Evolutionary conservation across 2,888 invertebrate species (phyloP), one percentile per base, ranked within the genome.

Genomic region (Pilophorus perplexus): DNA sequence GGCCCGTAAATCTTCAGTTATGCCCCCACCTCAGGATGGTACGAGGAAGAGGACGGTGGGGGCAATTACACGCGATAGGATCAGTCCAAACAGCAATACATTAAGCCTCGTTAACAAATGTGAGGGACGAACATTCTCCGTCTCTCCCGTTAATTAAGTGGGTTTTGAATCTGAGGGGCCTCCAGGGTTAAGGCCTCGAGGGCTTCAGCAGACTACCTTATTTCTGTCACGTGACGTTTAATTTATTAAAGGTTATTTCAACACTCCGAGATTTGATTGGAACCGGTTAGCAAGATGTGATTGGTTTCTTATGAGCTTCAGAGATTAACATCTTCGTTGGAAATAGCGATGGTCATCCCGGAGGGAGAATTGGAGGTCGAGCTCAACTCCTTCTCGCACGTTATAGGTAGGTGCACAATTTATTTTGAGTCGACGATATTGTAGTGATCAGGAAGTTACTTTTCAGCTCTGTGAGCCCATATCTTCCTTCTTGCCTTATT

Each of bases 81-180:
- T 55, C 55, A 55, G 55, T 55, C 33, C 55, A 55, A 55, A 55
- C 55, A 55, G 55, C 55, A 33, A 55, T 55, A 55, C 55, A 55
- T 55, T 55, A 55, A 55, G 22, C n/a, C 33, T 55, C 55, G 55
- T 55, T 55, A 55, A 55, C 55, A 55, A 55, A 55, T 55, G 55
- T 37, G 37, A 55, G 38, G 55, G 55, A n/a, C 55, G 38, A 55
- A 55, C 38, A 37, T 23, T 3, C 27, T 20, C 28, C 20, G 33
- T 55, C 38, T 3, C 27, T 20, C 28, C 20, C 38, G 55, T 33
- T 55, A 55, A 55, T 55, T 55, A 55, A 55, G 38, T 42, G 42
- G 42, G 14, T 55, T 46, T 55, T 22, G 38, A 55, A 55, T 55
- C 55, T 55, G 20, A 33, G 16, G 8, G 37, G 5, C 16, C 18